A percentile compares a stretch with the other conserved stretches of the same genome.
Evolutionary conservation across 1,140 invertebrate species (phyloP).

Genomic region (Cryptotermes secundus): DNA sequence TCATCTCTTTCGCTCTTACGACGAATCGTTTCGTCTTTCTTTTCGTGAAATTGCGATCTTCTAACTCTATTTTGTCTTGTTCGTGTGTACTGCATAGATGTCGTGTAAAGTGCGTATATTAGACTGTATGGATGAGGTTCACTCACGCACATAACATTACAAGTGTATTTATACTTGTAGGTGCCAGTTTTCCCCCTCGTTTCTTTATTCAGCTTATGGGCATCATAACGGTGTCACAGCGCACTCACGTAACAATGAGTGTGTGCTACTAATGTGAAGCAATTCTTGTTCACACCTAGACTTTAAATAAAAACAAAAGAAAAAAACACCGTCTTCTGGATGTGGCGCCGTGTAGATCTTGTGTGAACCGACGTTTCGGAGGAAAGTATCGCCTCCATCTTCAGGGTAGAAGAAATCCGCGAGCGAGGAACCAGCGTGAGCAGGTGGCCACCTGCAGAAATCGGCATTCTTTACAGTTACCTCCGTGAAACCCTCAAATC

Average conservation of each 20-base stretch:
- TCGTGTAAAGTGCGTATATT: background rate
- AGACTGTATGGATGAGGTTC: background rate
- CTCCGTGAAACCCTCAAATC: too few relatives aligned
- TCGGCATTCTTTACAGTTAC: too few relatives aligned
- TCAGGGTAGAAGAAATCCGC: too few relatives aligned
- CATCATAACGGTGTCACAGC: background rate
- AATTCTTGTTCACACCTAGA: background rate
- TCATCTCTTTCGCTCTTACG: background rate
- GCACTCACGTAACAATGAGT: background rate
- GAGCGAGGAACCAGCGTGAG: too few relatives aligned
- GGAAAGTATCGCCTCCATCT: too few relatives aligned
- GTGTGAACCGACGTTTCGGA: too few relatives aligned
- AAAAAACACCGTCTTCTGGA: background rate
- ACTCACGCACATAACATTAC: constrained; percentile 3
- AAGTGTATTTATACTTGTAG: constrained; percentile 1
- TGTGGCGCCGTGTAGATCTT: too few relatives aligned
- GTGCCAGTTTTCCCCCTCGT: background rate
- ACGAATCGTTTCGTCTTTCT: background rate
- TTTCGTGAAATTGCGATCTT: background rate
- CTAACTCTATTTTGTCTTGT: background rate
- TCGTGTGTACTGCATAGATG: background rate
- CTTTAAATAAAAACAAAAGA: background rate
- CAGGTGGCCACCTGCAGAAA: too few relatives aligned
- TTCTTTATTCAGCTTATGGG: background rate
- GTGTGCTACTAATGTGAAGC: background rate